A percentile compares a stretch with the other conserved stretches of the same genome.
Conservation (phyloP, 2,113 vertebrate species). For the Scopus umbretta region DNA sequence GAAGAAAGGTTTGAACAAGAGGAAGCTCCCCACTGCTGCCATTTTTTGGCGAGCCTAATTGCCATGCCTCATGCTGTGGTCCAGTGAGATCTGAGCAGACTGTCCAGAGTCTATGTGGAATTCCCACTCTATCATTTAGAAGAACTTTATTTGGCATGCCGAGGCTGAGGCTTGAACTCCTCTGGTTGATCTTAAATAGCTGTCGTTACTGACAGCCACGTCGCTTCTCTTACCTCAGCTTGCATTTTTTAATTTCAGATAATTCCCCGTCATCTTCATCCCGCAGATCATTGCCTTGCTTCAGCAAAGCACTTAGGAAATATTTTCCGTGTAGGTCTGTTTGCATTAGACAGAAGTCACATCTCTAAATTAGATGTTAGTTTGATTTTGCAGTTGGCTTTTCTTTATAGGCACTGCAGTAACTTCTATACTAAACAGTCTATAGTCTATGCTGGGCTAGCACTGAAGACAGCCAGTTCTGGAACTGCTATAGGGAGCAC, state of each 20-base stretch:
- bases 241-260: constrained; percentile 10
- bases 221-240: background rate
- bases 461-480: background rate
- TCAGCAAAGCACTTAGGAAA: background rate
- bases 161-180: background rate
- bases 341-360: background rate
- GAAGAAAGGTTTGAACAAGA: constrained; percentile 19
- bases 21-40: background rate
- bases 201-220: constrained; percentile 43
- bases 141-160: constrained; percentile 46
- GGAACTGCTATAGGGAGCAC: background rate
- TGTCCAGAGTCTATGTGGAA: constrained; percentile 37
- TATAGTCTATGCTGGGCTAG: background rate
- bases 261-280: constrained; percentile 40
- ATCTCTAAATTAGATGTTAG: background rate
- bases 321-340: background rate
- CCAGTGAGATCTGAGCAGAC: background rate
- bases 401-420: background rate
- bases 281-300: constrained; percentile 4
- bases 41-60: background rate
- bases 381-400: background rate
- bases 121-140: constrained; percentile 66
- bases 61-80: background rate
- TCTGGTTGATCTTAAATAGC: constrained; percentile 42
- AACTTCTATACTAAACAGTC: background rate